Base-by-base conservation (phyloP, 2,888 invertebrate genomes). In the Apodemia mormo region DNA sequence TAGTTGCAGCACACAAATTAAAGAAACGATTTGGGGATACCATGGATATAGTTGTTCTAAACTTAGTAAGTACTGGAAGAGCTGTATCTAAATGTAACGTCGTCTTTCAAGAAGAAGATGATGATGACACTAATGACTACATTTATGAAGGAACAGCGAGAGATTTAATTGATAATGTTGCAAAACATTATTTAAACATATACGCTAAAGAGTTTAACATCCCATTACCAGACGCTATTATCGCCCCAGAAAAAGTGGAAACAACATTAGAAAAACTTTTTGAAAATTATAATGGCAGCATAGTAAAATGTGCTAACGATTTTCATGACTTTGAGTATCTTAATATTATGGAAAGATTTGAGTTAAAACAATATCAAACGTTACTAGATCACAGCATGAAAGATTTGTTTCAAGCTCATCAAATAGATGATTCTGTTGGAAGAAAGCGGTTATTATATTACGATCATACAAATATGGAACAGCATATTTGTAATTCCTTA, bases 1-100 rank as follows among this genome's bases (percentile, higher is more conserved):
- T 92, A 40, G 89, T 93, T 9, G 83, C 88, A 0, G 93, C 93
- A 0, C 88, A 93, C 80, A 90, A 92, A 73, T 79, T 93, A 14
- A 89, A 86, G 80, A 86, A 82, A 71, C 87, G 81, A 68, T 92
- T 93, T 70, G 93, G 93, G 1, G 77, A 88, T 73, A 80, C 86
- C 52, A 86, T 92, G 83, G 88, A 92, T 49, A 86, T 93, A 4
- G 84, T 92, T 2, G 86, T 93, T 0, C 76, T 93, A 0, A 90
- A 93, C 72, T 76, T 91, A 40, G 79, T 79, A 2, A 76, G 74
- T 2, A 61, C 75, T 8, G 72, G 70, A 5, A 71, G 65, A 61
- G 58, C 33, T n/a, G 7, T 70, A 0, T 85, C 88, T 1, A 84
- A 82, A 73, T 80, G 79, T 68, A 87, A 84, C 69, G 90, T 92